These are phyloP conservation scores for Cataglyphis livida DNA, from an alignment of 2,888 invertebrate species.

Conservation along the genomic window DNA sequence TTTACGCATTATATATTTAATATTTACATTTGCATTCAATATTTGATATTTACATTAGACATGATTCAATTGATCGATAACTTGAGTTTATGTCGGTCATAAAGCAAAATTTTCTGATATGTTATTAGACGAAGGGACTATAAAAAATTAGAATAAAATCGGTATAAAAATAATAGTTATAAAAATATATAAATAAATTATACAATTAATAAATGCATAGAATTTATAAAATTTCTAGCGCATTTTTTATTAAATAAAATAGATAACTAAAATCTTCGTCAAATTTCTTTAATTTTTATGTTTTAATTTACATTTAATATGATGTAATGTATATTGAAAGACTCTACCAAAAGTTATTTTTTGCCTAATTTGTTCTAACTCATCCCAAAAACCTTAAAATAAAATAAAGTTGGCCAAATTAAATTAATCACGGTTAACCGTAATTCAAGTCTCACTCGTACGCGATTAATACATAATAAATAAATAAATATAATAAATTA, in stretches of 20 bases:
- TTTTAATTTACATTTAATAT: not conserved
- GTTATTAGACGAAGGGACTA: not conserved
- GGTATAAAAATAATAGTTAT: not conserved
- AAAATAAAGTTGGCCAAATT: not conserved
- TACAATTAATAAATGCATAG: not conserved
- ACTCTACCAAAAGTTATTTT: not conserved
- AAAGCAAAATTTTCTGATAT: not conserved
- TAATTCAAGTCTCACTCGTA: not conserved
- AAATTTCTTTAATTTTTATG: not conserved
- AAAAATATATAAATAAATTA: not conserved
- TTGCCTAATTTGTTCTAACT: not conserved
- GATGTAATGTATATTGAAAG: not conserved
- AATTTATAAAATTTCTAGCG: not conserved
- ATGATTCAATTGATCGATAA: not conserved
- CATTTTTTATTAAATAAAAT: not conserved
- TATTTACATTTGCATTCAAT: not conserved
- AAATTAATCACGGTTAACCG: not conserved
- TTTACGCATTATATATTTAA: not conserved
- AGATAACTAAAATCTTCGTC: not conserved
- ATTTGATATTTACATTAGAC: not conserved
- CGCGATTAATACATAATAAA: not conserved
- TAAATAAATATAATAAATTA: constrained; percentile 2
- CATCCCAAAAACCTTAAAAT: not conserved
- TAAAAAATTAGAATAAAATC: not conserved
- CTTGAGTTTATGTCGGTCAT: not conserved